A percentile compares a stretch with the other conserved stretches of the same genome.
Evolutionary conservation across 2,797 vertebrate species (phyloP).

Genomic region (Lateolabrax maculatus): DNA sequence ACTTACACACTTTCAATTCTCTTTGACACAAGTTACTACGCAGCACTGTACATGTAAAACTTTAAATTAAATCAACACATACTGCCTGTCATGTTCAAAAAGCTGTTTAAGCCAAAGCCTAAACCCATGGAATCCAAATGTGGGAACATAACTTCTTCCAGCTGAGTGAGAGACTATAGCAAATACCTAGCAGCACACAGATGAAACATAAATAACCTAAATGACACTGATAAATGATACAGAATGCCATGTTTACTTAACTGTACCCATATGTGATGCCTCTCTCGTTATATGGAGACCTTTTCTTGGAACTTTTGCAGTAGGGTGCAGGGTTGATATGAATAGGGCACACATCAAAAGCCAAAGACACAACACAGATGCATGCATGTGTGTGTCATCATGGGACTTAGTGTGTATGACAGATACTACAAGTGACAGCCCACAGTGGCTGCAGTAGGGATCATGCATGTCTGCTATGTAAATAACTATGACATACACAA

Average conservation of each 20-base stretch:
- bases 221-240: conserved; percentile 44
- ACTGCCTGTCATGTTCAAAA: conserved; percentile 9
- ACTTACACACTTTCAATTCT: neutral
- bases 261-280: conserved; percentile 18
- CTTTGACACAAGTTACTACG: neutral
- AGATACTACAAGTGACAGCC: conserved; percentile 40
- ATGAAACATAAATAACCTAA: conserved; percentile 36
- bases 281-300: conserved; percentile 33
- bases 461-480: conserved; percentile 65
- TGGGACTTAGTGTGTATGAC: conserved; percentile 47
- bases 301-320: conserved; percentile 50
- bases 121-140: conserved; percentile 26
- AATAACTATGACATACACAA: conserved; percentile 45
- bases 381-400: conserved; percentile 55
- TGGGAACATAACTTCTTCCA: conserved; percentile 19
- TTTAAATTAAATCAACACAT: conserved; percentile 22
- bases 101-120: neutral
- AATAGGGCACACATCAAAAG: conserved; percentile 52
- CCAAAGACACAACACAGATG: conserved; percentile 8
- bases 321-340: conserved; percentile 51
- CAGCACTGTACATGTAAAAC: neutral
- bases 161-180: neutral
- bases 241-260: conserved; percentile 41
- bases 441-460: conserved; percentile 45
- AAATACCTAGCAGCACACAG: conserved; percentile 18